Percentiles rank a stretch among this genome's conserved stretches.
These are phyloP conservation scores for Capitella teleta DNA, from an alignment of 1,140 invertebrate species.

Conservation along the genomic window DNA sequence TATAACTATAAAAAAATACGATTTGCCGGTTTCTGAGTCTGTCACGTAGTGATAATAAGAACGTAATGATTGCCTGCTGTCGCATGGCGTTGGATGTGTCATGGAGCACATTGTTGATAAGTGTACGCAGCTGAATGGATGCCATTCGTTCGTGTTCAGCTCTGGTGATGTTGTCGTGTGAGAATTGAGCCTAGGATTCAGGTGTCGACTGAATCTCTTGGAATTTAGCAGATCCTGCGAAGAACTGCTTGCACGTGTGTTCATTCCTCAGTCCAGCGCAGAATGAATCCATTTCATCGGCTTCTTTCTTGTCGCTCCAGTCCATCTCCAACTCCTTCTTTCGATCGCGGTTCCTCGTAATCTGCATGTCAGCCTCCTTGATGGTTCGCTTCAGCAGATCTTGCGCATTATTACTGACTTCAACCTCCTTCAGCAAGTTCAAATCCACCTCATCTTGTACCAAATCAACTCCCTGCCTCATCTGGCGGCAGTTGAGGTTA, in stretches of 20 bases:
- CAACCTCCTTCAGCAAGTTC: slow-evolving; percentile 52
- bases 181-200: slow-evolving; percentile 44
- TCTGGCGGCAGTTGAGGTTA: slow-evolving; percentile 57
- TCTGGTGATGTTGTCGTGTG: slow-evolving; percentile 41
- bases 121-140: slow-evolving; percentile 37
- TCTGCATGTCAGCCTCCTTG: slow-evolving; percentile 61
- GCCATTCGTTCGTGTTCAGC: slow-evolving; percentile 43
- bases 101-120: slow-evolving; percentile 40
- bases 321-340: slow-evolving; percentile 71
- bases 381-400: slow-evolving; percentile 41
- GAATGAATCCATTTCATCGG: slow-evolving; percentile 58
- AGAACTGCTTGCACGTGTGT: slow-evolving; percentile 42
- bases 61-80: too few species aligned
- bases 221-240: slow-evolving; percentile 40
- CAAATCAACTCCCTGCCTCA: slow-evolving; percentile 62
- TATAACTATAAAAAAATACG: too few species aligned
- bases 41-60: too few species aligned
- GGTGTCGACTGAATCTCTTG: slow-evolving; percentile 44
- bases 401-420: slow-evolving; percentile 44
- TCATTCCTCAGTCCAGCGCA: slow-evolving; percentile 33
- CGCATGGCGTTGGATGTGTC: slow-evolving; percentile 42
- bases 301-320: slow-evolving; percentile 77
- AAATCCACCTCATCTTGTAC: slow-evolving; percentile 70
- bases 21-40: too few species aligned
- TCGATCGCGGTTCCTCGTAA: slow-evolving; percentile 60